Conservation (phyloP, 2,113 vertebrate genomes). For the Peucedramus taeniatus region DNA sequence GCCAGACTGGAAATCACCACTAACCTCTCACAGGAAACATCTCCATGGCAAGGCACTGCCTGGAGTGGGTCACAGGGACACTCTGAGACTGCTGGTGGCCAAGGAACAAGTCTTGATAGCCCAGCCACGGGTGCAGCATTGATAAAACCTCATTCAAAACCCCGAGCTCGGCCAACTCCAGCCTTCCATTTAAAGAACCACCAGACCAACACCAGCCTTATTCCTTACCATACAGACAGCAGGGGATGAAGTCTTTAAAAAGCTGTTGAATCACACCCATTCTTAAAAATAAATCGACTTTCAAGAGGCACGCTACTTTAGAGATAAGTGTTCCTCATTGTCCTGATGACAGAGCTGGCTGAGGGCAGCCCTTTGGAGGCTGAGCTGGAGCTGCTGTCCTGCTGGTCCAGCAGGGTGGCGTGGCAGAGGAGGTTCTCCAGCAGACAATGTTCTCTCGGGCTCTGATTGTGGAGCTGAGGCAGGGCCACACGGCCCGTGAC, state of each 20-base stretch:
- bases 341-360: conserved; percentile 21
- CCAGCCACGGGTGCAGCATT: neutral
- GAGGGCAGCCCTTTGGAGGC: neutral
- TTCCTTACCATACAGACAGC: neutral
- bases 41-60: neutral
- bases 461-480: conserved; percentile 38
- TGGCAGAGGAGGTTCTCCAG: conserved; percentile 46
- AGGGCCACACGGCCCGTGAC: conserved; percentile 42
- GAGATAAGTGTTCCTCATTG: neutral
- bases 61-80: neutral
- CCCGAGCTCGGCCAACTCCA: neutral
- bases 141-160: neutral
- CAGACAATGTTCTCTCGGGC: conserved; percentile 29
- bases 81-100: neutral
- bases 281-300: conserved; percentile 41
- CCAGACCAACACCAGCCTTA: neutral
- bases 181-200: neutral
- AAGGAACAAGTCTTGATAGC: neutral
- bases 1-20: neutral
- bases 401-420: conserved; percentile 47
- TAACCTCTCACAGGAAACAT: neutral
- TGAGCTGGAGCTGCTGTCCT: neutral
- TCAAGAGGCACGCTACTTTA: neutral
- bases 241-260: conserved; percentile 9
- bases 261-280: conserved; percentile 10